Percentiles rank a stretch among this genome's conserved stretches.
phyloP scores from a whole-genome alignment of 2,113 vertebrate species.

The Rhea americana region DNA sequence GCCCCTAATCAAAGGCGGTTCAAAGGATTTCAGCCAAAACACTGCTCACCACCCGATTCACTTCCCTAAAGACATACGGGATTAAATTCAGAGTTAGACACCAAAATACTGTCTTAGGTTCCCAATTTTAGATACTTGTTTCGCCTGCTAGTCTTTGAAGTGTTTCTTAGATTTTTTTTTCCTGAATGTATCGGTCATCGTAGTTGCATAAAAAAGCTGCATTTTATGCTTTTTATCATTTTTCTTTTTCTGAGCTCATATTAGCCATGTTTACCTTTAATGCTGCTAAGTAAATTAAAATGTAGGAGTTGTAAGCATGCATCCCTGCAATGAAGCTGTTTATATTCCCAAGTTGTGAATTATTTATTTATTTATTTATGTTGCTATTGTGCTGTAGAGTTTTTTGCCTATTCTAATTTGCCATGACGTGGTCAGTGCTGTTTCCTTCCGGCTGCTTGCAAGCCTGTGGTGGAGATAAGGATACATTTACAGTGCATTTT shows the following conservation, averaged over 20 bases:
- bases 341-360: slow-evolving; percentile 46
- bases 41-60: neutral
- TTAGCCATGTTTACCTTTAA: neutral
- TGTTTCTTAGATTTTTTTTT: neutral
- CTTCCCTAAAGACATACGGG: neutral
- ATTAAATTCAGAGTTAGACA: neutral
- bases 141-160: neutral
- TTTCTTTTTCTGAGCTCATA: neutral
- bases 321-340: slow-evolving; percentile 46
- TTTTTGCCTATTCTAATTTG: slow-evolving; percentile 83
- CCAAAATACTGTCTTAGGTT: neutral
- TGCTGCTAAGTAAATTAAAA: neutral
- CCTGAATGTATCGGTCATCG: neutral
- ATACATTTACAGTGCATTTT: slow-evolving; percentile 58
- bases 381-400: slow-evolving; percentile 69
- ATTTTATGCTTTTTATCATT: neutral
- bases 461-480: slow-evolving; percentile 81
- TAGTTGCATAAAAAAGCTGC: fast-evolving
- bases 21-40: neutral
- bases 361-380: slow-evolving; percentile 63
- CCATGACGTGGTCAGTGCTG: slow-evolving; percentile 81
- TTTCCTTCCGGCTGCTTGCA: slow-evolving; percentile 85
- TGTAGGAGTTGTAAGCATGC: neutral
- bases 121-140: neutral
- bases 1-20: neutral